Evolutionary conservation across 2,888 invertebrate species (phyloP).

Genomic region (Caenorhabditis panamensis): DNA sequence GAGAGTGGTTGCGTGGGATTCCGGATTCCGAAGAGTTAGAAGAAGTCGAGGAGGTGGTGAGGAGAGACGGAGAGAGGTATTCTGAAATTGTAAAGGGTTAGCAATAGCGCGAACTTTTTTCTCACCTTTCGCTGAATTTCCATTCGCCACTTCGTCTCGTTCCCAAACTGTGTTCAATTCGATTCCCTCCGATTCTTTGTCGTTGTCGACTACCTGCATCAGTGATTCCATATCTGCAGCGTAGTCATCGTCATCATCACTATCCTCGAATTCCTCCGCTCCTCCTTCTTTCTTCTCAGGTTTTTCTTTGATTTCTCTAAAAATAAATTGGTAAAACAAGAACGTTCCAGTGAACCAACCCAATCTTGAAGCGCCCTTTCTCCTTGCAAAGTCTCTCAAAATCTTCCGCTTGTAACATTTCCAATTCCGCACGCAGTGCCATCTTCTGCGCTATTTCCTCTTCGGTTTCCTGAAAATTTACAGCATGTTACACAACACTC

Average conservation of each 20-base stretch:
- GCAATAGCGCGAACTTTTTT: not conserved
- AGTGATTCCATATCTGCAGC: not conserved
- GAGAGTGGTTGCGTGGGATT: not conserved
- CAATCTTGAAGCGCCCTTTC: not conserved
- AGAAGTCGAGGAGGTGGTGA: constrained; percentile 12
- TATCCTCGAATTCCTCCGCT: not conserved
- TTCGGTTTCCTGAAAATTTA: constrained; percentile 35
- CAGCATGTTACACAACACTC: not conserved
- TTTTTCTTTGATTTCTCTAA: not conserved
- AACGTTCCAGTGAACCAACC: too few relatives aligned
- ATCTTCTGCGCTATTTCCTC: constrained; percentile 13
- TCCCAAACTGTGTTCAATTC: constrained; percentile 20
- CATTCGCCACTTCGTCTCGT: too few relatives aligned
- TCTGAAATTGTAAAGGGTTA: not conserved
- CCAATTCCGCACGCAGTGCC: constrained; percentile 14
- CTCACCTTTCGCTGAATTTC: too few relatives aligned
- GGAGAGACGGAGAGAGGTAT: not conserved
- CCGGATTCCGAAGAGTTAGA: not conserved
- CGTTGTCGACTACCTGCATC: not conserved
- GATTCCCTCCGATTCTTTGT: not conserved
- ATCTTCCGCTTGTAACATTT: constrained; percentile 13
- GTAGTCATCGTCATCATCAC: not conserved
- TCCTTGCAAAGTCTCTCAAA: constrained; percentile 10
- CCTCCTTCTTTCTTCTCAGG: not conserved
- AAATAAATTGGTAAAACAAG: too few relatives aligned